These are phyloP conservation scores for Halocaridina rubra DNA, from an alignment of 2,888 invertebrate species.

Conservation along the genomic window DNA sequence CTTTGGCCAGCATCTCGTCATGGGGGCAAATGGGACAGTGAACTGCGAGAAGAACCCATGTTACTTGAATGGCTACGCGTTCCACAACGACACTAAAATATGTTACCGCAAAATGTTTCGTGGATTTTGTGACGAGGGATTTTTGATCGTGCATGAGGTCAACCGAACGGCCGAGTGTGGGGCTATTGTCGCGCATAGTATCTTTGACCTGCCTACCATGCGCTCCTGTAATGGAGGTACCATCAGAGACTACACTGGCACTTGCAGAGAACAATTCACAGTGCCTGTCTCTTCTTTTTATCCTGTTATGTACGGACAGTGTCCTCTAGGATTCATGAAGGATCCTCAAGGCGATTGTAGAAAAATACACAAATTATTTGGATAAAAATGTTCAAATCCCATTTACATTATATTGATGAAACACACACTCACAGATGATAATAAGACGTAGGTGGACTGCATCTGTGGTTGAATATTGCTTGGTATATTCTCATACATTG, in stretches of 20 bases:
- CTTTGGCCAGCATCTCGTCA: conserved; percentile 39
- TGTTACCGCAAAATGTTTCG: conserved; percentile 45
- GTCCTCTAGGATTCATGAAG: conserved; percentile 7
- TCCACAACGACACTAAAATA: background rate
- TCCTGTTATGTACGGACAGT: background rate
- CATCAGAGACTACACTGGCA: background rate
- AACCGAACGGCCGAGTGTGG: conserved; percentile 39
- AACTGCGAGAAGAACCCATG: conserved; percentile 50
- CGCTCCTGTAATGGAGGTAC: conserved; percentile 42
- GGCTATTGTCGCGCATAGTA: conserved; percentile 3
- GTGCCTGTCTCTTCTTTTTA: conserved; percentile 22
- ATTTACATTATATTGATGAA: too few species aligned
- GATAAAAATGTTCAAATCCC: too few species aligned
- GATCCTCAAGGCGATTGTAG: conserved; percentile 20
- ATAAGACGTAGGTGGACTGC: too few species aligned
- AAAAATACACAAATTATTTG: background rate
- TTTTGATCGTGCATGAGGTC: background rate
- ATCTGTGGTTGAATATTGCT: too few species aligned
- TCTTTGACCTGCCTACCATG: conserved; percentile 34
- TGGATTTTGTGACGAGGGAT: conserved; percentile 27
- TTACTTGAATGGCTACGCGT: conserved; percentile 23
- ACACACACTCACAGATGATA: too few species aligned
- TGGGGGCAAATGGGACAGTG: background rate
- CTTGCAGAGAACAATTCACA: conserved; percentile 20
- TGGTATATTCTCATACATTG: too few species aligned